Evolutionary conservation across 2,797 vertebrate genomes (phyloP).

Genomic region (Gymnocypris eckloni): DNA sequence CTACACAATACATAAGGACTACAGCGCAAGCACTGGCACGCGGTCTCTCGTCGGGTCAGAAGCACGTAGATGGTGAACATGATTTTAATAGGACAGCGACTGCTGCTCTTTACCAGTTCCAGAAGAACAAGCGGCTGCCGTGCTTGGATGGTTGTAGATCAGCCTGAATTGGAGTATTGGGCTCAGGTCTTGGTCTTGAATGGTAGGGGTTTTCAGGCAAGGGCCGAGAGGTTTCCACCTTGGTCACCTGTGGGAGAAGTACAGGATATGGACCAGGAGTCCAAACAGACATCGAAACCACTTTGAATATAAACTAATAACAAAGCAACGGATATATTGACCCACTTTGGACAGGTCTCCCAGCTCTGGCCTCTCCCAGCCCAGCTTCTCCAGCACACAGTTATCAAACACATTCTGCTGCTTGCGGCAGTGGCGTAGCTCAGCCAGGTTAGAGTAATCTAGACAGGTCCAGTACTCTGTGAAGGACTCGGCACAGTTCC

Average conservation of each 20-base stretch:
- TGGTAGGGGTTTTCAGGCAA: conserved; percentile 90
- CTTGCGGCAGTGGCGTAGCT: conserved; percentile 87
- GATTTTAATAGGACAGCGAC: conserved; percentile 8
- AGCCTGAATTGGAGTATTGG: conserved; percentile 81
- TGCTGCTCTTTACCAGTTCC: conserved; percentile 80
- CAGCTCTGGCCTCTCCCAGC: conserved; percentile 92
- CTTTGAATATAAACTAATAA: neutral
- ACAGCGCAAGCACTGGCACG: conserved; percentile 52
- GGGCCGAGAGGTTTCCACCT: conserved; percentile 90
- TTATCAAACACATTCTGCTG: conserved; percentile 89
- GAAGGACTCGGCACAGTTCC: conserved; percentile 92
- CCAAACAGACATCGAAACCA: neutral
- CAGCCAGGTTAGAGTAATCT: conserved; percentile 80
- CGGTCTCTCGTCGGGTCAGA: conserved; percentile 56
- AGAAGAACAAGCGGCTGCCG: conserved; percentile 91
- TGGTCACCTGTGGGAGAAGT: conserved; percentile 86
- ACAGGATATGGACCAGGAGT: neutral
- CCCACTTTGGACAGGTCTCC: conserved; percentile 96
- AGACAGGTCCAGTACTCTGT: conserved; percentile 97
- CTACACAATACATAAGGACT: conserved; percentile 68
- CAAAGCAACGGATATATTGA: neutral
- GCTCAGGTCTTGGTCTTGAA: conserved; percentile 87
- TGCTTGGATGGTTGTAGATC: conserved; percentile 86
- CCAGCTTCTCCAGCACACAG: conserved; percentile 94
- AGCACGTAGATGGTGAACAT: conserved; percentile 16